phyloP scores from a whole-genome alignment of 2,888 invertebrate species.

The Clusia tigrina region DNA sequence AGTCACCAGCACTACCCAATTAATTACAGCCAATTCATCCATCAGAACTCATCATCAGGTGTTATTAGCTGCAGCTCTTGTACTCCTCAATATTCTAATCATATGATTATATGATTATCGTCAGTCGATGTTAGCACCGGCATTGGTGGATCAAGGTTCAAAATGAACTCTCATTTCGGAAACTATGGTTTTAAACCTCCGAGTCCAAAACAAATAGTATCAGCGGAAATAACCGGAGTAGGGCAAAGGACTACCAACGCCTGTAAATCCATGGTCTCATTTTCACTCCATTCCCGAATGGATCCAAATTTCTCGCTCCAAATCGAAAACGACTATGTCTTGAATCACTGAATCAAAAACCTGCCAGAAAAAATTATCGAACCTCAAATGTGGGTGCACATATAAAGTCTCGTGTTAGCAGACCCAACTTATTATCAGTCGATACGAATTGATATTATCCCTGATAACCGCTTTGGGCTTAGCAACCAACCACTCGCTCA shows the following conservation, averaged over 20 bases:
- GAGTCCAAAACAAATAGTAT: slow-evolving; percentile 3
- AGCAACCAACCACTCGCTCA: neutral
- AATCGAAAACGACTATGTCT: neutral
- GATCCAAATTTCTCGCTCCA: no score
- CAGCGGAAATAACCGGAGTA: slow-evolving; percentile 21
- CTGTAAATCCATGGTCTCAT: slow-evolving; percentile 11
- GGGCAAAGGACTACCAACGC: neutral
- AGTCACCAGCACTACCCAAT: neutral
- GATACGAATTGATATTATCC: neutral
- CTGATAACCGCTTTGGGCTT: neutral
- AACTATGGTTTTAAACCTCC: slow-evolving; percentile 6
- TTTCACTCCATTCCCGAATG: slow-evolving; percentile 2
- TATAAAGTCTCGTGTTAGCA: slow-evolving; percentile 1
- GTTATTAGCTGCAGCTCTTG: slow-evolving; percentile 12
- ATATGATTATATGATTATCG: no score
- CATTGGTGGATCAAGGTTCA: slow-evolving; percentile 23
- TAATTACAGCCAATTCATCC: neutral
- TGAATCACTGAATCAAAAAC: slow-evolving; percentile 8
- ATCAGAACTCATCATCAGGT: no score
- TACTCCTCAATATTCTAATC: slow-evolving; percentile 5
- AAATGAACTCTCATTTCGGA: slow-evolving; percentile 20
- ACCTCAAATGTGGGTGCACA: no score
- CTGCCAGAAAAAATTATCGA: neutral
- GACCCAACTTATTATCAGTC: slow-evolving; percentile 10
- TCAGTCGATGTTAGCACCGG: neutral